Evolutionary conservation across 1,140 invertebrate species (phyloP), one percentile per base, ranked within the genome.

Genomic region (Drosophila pachea): DNA sequence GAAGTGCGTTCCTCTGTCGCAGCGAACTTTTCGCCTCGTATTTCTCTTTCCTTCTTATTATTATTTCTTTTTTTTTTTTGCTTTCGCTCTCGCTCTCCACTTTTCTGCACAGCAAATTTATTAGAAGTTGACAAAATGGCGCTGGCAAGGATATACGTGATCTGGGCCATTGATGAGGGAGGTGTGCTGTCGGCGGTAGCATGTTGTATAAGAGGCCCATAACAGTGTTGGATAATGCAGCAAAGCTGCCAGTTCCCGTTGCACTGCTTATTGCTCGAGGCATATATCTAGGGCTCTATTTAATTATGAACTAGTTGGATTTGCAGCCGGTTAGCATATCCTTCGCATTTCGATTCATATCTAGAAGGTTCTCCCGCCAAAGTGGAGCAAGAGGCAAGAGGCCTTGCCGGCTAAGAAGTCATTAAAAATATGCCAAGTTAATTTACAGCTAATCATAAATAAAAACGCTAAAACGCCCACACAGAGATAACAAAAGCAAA

Each of bases 101-200:
- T 8, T n/a, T 47, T 6, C 32, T 42, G 55, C 47, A 43, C 50
- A 60, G 43, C 60, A 65, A 70, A 70, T 70, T 73, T 73, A 70
- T 70, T 73, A 73, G 67, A 73, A 65, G 67, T 73, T 73, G 67
- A 70, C 61, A 73, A 73, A 69, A 70, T 61, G 71, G 54, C 45
- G 40, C 61, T 47, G 43, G 47, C 47, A 38, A 33, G 45, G 42
- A 40, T 56, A 61, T 65, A 69, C 61, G 67, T 69, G 67, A 69
- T 69, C 61, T 65, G 38, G 53, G 61, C 31, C 53, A 58, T 58
- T 58, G 60, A 52, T 56, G 53, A 33, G 45, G 43, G 38, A 8
- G 5, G 40, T 22, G 32, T 32, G 8, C n/a, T 36, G n/a, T 32
- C 16, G 33, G 14, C 42, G 11, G 5, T 7, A 64, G n/a, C 7